Base-by-base conservation (phyloP, 2,113 vertebrate species). In the Dipodomys spectabilis region DNA sequence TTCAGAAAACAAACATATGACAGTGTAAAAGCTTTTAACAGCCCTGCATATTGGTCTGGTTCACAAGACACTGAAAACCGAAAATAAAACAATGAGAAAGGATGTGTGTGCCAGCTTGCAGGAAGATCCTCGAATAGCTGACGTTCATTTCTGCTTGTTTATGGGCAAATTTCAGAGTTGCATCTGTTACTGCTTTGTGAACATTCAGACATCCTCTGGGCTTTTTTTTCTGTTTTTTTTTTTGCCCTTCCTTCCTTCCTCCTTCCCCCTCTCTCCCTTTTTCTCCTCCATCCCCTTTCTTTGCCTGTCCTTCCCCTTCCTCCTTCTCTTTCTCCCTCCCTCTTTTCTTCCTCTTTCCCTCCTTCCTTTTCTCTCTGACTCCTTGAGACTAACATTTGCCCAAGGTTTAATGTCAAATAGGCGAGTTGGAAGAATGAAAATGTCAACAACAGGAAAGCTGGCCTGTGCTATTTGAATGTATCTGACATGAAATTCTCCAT, bases 131-230 rank as follows among this genome's bases (percentile, higher is more conserved):
- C 28, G 83, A 95, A 82, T 86, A 93, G 97, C 39, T 96, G 96
- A 95, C 68, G 83, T 96, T 97, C 96, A 45, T 89, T 97, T 97
- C 96, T 96, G 88, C 96, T 97, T 94, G 93, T 97, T 97, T 96
- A 95, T 96, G 97, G 97, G 96, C 94, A 92, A 82, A 97, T 97
- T 96, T 97, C 90, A 94, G 95, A 97, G 94, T 95, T 91, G 95
- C 97, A 96, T 96, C 96, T 97, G 97, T 96, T 97, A 65, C 75
- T 96, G 73, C 74, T 97, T 84, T 94, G 88, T 96, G 73, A 90
- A 92, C 92, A 94, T 91, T 57, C 97, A 96, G 82, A 35, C 90
- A 28, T 96, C 89, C 97, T 82, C 87, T 69, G 84, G 94, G 96
- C 39, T 23, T 88, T 64, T 73, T 28, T 80, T 62, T 35, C 18